These are phyloP conservation scores for Melospiza georgiana DNA, from an alignment of 2,113 vertebrate genomes.

Conservation along the genomic window DNA sequence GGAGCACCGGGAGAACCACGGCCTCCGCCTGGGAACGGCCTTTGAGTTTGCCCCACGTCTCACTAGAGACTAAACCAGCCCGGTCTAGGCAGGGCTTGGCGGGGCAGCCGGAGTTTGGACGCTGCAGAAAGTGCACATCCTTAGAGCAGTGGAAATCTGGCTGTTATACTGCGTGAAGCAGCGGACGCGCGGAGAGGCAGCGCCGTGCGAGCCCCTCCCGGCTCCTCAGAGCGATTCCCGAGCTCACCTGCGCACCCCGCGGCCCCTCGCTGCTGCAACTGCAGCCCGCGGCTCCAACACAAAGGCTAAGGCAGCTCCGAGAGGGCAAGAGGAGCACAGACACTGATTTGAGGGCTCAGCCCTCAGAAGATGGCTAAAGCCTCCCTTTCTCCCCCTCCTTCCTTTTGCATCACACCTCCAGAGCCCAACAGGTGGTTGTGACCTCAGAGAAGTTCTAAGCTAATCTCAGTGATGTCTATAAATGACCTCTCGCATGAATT, in stretches of 20 bases:
- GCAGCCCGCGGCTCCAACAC: background rate
- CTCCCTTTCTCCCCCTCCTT: background rate
- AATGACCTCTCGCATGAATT: background rate
- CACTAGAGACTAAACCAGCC: rapidly evolving
- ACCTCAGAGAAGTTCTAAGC: background rate
- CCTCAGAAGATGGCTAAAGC: background rate
- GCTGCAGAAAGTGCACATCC: rapidly evolving
- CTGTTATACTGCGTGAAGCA: rapidly evolving
- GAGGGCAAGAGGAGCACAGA: background rate
- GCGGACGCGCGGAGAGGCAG: too few species aligned
- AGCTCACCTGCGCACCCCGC: background rate
- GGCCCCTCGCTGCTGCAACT: background rate
- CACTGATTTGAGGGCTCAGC: background rate
- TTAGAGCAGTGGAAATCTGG: background rate
- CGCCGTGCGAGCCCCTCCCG: rapidly evolving
- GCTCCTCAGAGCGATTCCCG: rapidly evolving
- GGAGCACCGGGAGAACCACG: background rate
- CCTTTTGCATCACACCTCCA: background rate
- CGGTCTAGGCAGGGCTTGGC: background rate
- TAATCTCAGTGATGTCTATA: background rate
- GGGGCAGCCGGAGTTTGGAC: rapidly evolving
- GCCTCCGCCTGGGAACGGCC: background rate
- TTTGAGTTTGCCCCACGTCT: background rate
- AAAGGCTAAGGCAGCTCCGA: background rate
- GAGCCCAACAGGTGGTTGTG: background rate